Base-by-base conservation (phyloP, 2,888 invertebrate species). In the Neoaliturus tenellus region DNA sequence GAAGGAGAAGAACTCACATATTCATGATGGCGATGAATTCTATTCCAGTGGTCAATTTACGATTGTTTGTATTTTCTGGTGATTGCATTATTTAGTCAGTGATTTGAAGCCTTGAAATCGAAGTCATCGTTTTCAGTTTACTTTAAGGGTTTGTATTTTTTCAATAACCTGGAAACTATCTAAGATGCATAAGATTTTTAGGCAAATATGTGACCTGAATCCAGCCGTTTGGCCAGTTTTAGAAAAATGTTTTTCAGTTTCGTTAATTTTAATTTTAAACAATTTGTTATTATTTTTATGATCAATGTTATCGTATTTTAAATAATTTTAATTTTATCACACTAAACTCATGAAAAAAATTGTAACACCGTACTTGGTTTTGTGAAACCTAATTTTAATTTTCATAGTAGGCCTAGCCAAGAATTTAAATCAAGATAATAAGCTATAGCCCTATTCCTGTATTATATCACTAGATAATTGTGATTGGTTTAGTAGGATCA, bases 11-110 rank as follows among this genome's bases (percentile, higher is more conserved):
- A 62, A 62, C 23, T 62, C 17, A 1, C 31, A 62, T 17, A 17
- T 62, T 62, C 62, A 62, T 62, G 62, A 62, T 62, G 62, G 62
- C 62, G 62, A 62, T 20, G 28, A 62, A 8, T 28, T 28, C 25
- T 62, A 14, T 62, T 28, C 62, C 31, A 4, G 3, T 23, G 28
- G 31, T 62, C 31, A 62, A 28, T 62, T 23, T 55, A 5, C 20
- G 28, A 17, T 31, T 14, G 25, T 28, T 25, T 62, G 28, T 62
- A 31, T 28, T 31, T 62, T 62, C 14, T 62, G 25, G 62, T 62
- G 28, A 62, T 28, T 28, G 31, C 31, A 28, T 62, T 62, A 62
- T 3, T 28, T 8, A 10, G 28, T 62, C 14, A 4, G 31, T 28
- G 62, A 62, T 14, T 14, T 28, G 31, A 31, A 51, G 28, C 17